These are phyloP conservation scores for Drosophila maculinotata DNA, from an alignment of 2,888 invertebrate species.

Conservation along the genomic window DNA sequence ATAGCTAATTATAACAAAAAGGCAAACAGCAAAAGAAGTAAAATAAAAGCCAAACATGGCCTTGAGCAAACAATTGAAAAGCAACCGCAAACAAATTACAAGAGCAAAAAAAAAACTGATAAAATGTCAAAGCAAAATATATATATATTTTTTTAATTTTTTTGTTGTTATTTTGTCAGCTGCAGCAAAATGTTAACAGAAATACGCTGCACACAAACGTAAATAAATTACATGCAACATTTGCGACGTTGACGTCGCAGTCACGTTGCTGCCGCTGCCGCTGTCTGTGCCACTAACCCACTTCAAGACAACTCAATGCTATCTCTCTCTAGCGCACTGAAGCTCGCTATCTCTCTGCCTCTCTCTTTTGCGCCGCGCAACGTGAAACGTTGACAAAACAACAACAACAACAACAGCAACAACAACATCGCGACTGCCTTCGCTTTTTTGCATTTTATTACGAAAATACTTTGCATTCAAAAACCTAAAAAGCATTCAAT, in stretches of 20 bases:
- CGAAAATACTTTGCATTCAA: constrained; percentile 55
- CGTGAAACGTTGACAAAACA: constrained; percentile 68
- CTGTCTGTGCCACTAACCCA: constrained; percentile 76
- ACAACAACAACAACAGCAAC: constrained; percentile 25
- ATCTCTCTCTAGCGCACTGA: constrained; percentile 34
- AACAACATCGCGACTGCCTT: constrained; percentile 24
- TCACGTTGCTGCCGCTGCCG: constrained; percentile 63
- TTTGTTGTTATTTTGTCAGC: constrained; percentile 35
- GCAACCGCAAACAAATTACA: constrained; percentile 22
- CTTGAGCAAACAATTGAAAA: constrained; percentile 58
- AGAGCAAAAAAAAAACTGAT: constrained; percentile 26
- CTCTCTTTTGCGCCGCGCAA: constrained; percentile 57
- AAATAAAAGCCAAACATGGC: constrained; percentile 29
- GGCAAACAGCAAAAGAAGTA: neutral
- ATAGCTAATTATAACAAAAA: constrained; percentile 65
- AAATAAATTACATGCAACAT: constrained; percentile 74
- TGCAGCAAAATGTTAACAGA: constrained; percentile 63
- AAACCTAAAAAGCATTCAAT: constrained; percentile 57
- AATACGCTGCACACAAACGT: constrained; percentile 61
- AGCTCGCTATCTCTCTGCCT: neutral
- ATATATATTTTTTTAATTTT: constrained; percentile 50
- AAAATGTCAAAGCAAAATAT: constrained; percentile 70
- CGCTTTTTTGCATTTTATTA: constrained; percentile 65
- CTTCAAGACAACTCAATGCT: constrained; percentile 66
- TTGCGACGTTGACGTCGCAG: constrained; percentile 53